These are phyloP conservation scores for Drosophila biarmipes DNA, from an alignment of 1,140 invertebrate species.

Conservation along the genomic window DNA sequence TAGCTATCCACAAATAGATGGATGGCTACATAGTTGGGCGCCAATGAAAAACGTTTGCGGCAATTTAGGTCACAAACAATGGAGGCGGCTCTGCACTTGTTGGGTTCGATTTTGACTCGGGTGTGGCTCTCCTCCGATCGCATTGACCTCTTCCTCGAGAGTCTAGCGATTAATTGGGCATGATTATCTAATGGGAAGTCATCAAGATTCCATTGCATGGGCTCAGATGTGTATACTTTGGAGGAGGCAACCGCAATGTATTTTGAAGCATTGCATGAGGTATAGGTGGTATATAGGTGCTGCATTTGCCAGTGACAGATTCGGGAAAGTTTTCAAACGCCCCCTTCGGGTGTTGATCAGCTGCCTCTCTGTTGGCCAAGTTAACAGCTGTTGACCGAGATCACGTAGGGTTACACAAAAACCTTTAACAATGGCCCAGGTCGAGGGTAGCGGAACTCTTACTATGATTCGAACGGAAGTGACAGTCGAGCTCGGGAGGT, in stretches of 20 bases:
- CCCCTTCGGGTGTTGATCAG: constrained; percentile 27
- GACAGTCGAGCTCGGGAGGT: constrained; percentile 31
- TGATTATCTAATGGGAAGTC: constrained; percentile 48
- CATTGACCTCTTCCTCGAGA: constrained; percentile 59
- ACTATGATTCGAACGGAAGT: constrained; percentile 63
- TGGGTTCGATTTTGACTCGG: constrained; percentile 34
- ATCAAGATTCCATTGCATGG: constrained; percentile 35
- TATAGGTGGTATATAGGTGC: not conserved
- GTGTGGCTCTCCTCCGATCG: constrained; percentile 39
- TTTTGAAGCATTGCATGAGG: constrained; percentile 30
- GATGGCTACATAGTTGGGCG: constrained; percentile 31
- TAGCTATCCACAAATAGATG: constrained; percentile 17
- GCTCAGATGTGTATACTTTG: constrained; percentile 5
- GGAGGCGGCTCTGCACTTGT: constrained; percentile 55
- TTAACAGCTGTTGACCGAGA: constrained; percentile 35
- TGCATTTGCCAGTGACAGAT: constrained; percentile 37
- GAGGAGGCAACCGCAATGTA: constrained; percentile 36
- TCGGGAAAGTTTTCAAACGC: constrained; percentile 53
- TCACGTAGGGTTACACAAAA: constrained; percentile 38
- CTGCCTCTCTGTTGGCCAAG: constrained; percentile 20
- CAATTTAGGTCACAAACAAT: constrained; percentile 76
- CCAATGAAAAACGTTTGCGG: constrained; percentile 48
- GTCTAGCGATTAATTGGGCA: constrained; percentile 37
- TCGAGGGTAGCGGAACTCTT: constrained; percentile 54
- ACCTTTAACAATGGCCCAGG: constrained; percentile 59